These are phyloP conservation scores for Oceanodroma tethys DNA, from an alignment of 2,113 vertebrate species.

Conservation along the genomic window DNA sequence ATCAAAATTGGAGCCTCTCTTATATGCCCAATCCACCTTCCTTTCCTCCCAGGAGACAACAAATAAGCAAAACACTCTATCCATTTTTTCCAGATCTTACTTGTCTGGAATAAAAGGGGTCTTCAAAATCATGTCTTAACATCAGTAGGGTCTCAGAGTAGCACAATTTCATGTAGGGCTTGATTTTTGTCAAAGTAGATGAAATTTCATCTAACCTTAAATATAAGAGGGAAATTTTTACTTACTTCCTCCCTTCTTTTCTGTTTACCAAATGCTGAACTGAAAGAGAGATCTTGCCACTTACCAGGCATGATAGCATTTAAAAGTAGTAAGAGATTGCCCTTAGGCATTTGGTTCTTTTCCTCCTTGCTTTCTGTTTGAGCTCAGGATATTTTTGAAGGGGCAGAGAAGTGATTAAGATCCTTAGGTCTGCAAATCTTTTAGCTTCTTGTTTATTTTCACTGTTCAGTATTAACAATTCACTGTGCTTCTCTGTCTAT, in stretches of 20 bases:
- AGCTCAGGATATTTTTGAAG: background rate
- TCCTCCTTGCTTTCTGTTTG: background rate
- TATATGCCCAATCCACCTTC: rapidly evolving
- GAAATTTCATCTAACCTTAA: background rate
- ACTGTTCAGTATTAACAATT: background rate
- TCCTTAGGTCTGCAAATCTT: background rate
- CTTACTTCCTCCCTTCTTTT: background rate
- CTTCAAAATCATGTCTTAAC: background rate
- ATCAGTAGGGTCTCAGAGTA: background rate
- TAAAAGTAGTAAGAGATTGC: background rate
- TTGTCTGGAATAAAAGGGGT: background rate
- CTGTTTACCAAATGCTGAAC: background rate
- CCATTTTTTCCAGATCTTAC: background rate
- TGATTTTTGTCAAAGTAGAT: background rate
- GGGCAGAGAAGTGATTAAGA: background rate
- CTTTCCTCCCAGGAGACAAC: background rate
- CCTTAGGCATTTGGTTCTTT: background rate
- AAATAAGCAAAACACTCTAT: background rate
- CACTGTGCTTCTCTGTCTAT: background rate
- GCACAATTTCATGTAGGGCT: background rate
- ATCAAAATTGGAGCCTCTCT: background rate
- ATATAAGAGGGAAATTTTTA: background rate
- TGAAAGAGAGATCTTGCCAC: background rate
- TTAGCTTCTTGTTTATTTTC: background rate
- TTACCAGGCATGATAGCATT: background rate